Evolutionary conservation across 2,797 vertebrate species (phyloP), one percentile per base, ranked within the genome.

Genomic region (Liparis tanakae): DNA sequence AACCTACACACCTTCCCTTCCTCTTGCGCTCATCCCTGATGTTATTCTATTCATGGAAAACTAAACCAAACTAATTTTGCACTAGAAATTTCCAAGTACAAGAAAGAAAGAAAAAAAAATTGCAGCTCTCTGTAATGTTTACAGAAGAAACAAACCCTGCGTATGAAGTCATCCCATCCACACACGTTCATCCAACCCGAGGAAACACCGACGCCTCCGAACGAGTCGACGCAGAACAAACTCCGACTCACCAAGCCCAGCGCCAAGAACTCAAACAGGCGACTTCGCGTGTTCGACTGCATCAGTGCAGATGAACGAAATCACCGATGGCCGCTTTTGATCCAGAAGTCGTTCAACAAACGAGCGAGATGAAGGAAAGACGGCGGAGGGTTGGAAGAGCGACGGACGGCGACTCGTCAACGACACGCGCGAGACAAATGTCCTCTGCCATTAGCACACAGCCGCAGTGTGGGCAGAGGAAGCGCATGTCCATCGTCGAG

Each of bases 261-360:
- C 17, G 90, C 91, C 78, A 95, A 88, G 78, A 95, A 94, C 51
- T 94, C 93, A 91, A 94, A 95, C 51, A 95, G 91, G 50, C 90
- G 90, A 70, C 94, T 94, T 76, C 84, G 79, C 17, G 91, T 93
- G 56, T 93, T 88, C 60, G 87, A 90, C 73, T 91, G 90, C 93
- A 94, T 95, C 66, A 80, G 55, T 25, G 56, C 36, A 34, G 54
- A 70, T 34, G 71, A 77, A 80, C 46, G 65, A 77, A 81, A 65
- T 76, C 63, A 25, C 78, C 57, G 70, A 81, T 44, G 54, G 70
- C 78, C 68, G 72, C 57, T 48, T 78, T 72, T 74, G 43, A 43
- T 84, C 18, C 57, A 44, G 86, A 54, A 57, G 81, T 43, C 74
- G 60, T 76, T 56, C 44, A 67, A 65, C 70, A 76, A 87, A 79